A percentile compares a stretch with the other conserved stretches of the same genome.
phyloP scores from a whole-genome alignment of 37 sponge, comb jelly and placozoan species.

The Beroe ovata region DNA sequence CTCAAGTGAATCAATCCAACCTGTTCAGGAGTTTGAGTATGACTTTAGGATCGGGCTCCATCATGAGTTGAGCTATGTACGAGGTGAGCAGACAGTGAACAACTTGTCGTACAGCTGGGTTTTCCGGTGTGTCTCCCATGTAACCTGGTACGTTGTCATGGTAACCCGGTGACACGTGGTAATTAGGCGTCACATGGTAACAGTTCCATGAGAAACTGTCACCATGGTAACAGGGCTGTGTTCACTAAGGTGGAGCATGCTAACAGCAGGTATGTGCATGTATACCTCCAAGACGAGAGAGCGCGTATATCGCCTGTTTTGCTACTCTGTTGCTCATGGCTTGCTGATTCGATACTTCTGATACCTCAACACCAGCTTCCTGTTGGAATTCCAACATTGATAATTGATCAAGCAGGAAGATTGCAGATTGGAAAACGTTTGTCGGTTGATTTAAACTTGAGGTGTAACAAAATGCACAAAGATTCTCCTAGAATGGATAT shows the following conservation, averaged over 20 bases:
- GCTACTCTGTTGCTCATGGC: conserved; percentile 89
- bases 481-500: too few species aligned
- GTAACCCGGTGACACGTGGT: background rate
- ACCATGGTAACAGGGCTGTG: background rate
- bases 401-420: too few species aligned
- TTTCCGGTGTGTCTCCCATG: conserved; percentile 78
- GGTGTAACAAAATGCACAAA: too few species aligned
- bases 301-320: conserved; percentile 75
- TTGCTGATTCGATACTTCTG: conserved; percentile 87
- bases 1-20: too few species aligned
- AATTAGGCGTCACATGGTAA: too few species aligned
- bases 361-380: conserved; percentile 93
- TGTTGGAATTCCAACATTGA: too few species aligned
- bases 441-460: too few species aligned
- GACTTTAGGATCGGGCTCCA: conserved; percentile 14
- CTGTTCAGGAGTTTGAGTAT: conserved; percentile 58
- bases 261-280: too few species aligned
- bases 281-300: conserved; percentile 80
- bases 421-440: too few species aligned
- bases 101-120: conserved; percentile 73
- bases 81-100: conserved; percentile 79
- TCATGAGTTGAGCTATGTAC: conserved; percentile 75
- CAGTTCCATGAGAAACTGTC: too few species aligned
- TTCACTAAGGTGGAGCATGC: too few species aligned
- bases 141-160: conserved; percentile 2